Conservation (phyloP, 2,113 vertebrate genomes). For the Megatriorchis doriae region DNA sequence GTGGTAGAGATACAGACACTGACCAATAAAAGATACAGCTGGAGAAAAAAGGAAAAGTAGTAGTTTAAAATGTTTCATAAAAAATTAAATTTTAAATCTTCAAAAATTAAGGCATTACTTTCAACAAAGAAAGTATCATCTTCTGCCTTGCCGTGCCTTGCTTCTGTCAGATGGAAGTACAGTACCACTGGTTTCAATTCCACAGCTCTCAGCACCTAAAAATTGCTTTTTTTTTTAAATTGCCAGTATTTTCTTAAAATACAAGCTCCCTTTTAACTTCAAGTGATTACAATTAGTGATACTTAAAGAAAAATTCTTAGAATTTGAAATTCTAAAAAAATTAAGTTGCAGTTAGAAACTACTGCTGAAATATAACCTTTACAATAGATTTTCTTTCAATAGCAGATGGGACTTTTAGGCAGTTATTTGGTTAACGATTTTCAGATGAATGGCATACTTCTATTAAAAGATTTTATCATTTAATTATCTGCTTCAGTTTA, state of each 20-base stretch:
- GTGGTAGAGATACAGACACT: not conserved
- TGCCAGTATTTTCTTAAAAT: not conserved
- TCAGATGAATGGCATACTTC: not conserved
- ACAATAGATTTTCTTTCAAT: not conserved
- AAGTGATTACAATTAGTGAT: not conserved
- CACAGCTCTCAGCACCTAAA: not conserved
- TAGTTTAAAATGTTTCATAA: not conserved
- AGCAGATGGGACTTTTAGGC: not conserved
- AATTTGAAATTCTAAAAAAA: not conserved
- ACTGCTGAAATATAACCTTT: not conserved
- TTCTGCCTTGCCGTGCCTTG: not conserved
- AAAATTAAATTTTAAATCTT: not conserved
- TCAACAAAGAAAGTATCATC: not conserved
- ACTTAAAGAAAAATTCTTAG: not conserved
- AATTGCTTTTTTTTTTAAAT: not conserved
- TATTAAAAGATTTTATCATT: not conserved
- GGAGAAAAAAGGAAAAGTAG: not conserved
- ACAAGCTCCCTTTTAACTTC: not conserved
- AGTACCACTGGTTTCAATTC: not conserved
- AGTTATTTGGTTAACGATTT: not conserved
- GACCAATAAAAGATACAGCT: not conserved
- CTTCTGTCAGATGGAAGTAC: not conserved
- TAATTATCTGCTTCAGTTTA: not conserved
- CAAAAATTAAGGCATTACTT: not conserved
- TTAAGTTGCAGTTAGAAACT: not conserved